Percentiles rank a stretch among this genome's conserved stretches.
Conservation (phyloP, 1,140 invertebrate genomes). For the Calephelis virginiensis region DNA sequence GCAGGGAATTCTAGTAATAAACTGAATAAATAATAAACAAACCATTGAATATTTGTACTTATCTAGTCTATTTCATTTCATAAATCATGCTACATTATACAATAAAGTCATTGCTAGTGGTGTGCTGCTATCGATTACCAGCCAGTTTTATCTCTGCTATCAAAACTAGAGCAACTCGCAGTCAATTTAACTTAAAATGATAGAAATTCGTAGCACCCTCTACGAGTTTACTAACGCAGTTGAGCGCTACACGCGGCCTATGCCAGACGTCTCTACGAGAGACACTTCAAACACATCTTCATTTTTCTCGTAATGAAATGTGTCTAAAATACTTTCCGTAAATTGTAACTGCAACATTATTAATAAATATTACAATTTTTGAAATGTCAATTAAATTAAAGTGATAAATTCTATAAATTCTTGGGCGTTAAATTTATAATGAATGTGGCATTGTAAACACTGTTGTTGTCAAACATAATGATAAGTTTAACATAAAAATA, state of each 20-base stretch:
- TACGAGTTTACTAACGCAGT: constrained; percentile 44
- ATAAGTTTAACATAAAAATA: no score
- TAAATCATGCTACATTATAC: background rate
- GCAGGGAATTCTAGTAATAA: no score
- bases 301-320: no score
- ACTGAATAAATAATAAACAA: no score
- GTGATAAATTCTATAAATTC: no score
- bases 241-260: constrained; percentile 51
- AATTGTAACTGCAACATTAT: no score
- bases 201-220: constrained; percentile 19
- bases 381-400: no score
- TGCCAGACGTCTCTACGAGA: constrained; percentile 40
- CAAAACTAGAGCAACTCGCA: constrained; percentile 10
- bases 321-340: no score
- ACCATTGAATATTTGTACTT: background rate
- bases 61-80: background rate
- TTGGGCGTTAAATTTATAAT: no score
- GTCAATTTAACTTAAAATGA: constrained; percentile 1
- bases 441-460: no score
- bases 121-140: background rate
- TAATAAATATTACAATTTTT: no score
- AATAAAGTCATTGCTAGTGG: background rate
- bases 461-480: no score
- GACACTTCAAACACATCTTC: background rate
- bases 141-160: background rate